Percentiles rank a stretch among this genome's conserved stretches.
Conservation (phyloP, 1,140 invertebrate genomes). For the Saccostrea echinata region DNA sequence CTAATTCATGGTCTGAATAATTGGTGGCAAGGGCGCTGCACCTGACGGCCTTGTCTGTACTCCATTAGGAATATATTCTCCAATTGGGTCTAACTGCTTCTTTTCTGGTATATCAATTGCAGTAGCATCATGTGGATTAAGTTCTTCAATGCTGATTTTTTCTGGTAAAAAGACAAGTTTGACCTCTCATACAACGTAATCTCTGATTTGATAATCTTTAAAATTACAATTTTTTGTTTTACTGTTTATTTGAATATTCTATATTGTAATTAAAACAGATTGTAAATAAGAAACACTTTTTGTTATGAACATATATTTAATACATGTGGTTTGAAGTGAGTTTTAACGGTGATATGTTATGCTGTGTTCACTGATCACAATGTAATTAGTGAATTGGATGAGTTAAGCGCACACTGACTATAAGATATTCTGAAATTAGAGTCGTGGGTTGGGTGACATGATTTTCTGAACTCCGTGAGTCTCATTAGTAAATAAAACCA, state of each 20-base stretch:
- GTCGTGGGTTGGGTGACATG: neutral
- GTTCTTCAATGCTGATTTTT: constrained; percentile 19
- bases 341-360: too few species aligned
- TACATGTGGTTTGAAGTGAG: neutral
- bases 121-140: neutral
- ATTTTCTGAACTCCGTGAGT: neutral
- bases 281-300: neutral
- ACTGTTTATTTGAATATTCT: neutral
- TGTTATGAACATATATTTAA: neutral
- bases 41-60: neutral
- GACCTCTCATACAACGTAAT: too few species aligned
- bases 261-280: neutral
- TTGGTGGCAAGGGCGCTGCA: neutral
- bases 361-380: too few species aligned
- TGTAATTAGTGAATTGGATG: neutral
- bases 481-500: neutral
- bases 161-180: neutral
- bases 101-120: neutral
- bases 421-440: neutral
- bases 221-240: neutral
- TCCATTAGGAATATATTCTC: neutral
- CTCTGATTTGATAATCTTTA: neutral
- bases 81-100: constrained; percentile 7
- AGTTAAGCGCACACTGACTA: neutral
- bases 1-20: neutral